Base-by-base conservation (phyloP, 2,113 vertebrate species). In the Xiphophorus maculatus region DNA sequence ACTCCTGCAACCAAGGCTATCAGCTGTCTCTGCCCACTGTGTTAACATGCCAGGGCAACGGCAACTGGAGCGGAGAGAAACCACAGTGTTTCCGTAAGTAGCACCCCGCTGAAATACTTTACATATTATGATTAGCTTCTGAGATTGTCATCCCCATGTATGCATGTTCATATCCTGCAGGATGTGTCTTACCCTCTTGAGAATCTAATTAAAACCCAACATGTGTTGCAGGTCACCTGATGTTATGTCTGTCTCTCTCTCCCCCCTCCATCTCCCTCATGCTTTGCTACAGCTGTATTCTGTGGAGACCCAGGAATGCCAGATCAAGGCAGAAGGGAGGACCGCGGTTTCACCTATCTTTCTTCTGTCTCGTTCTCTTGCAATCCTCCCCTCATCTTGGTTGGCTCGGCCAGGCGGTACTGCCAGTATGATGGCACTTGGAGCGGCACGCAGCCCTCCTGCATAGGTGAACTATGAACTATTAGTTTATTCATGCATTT, bases 81-180 rank as follows among this genome's bases (percentile, higher is more conserved):
- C 98, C 98, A 0, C 98, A 99, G 88, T 99, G 98, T 87, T 99
- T 99, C 80, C 98, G 98, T 99, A 95, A 97, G 98, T 85, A 37
- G 63, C 54, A 33, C n/a, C 60, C 60, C 14, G 8, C 74, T 81
- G 51, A 48, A 58, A 76, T 27, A 9, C n/a, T 65, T 84, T 40
- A 72, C 69, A 35, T 51, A 28, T 60, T 25, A 58, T 40, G 13
- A 72, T 48, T 30, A 66, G 30, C 30, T 11, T 74, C 27, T 77
- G 61, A 58, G 58, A 35, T 42, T 63, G 58, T 19, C 61, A 28
- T 25, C 28, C 33, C 44, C 44, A 13, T 11, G 4, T 48, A 76
- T 83, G 25, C 42, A 25, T 69, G 6, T 17, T 17, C 74, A 62
- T 69, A 61, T 11, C 61, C 42, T 67, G 40, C 48, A 17, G 40